Base-by-base conservation (phyloP, 2,888 invertebrate genomes). In the Morinoia aosen region DNA sequence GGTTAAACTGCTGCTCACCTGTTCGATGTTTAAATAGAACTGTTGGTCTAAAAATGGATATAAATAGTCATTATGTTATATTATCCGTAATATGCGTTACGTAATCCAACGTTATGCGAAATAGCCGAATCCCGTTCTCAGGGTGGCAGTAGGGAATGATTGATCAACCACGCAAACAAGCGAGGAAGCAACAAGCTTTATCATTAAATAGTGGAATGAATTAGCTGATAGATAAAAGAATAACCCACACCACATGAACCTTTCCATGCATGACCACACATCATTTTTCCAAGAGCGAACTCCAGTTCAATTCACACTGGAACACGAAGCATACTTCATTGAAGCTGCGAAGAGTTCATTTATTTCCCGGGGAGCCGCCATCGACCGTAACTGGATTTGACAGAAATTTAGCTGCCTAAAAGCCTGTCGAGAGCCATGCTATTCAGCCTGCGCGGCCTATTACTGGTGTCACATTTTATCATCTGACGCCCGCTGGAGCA, bases 381-480 rank as follows among this genome's bases (percentile, higher is more conserved):
- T 40, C 90, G 76, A 76, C 12, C 90, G 90, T 90, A 90, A 90
- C 40, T 40, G 90, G 90, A 90, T 90, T 90, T 90, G 90, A 48
- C 90, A 90, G 90, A 90, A 90, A 39, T 90, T 90, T 90, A 40
- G 48, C 12, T 39, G 48, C 40, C 40, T 90, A 90, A 90, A 90
- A 90, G 90, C 90, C 90, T 90, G 90, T 90, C 90, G 48, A 8
- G 40, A 48, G 48, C 48, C 40, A 90, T 90, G 90, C 39, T 90
- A 90, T 14, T 76, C 76, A 33, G 25, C 76, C 16, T 25, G 25
- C 76, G 25, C 19, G 76, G 25, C 76, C 76, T 76, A 76, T 76
- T 76, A 76, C 19, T 1, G 76, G 76, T 76, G 76, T 76, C 76
- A 33, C 76, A 76, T 16, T 16, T 76, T 33, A 76, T 76, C 76